Conservation (phyloP, 2,113 vertebrate genomes). For the Ivindomyrus marchei region DNA sequence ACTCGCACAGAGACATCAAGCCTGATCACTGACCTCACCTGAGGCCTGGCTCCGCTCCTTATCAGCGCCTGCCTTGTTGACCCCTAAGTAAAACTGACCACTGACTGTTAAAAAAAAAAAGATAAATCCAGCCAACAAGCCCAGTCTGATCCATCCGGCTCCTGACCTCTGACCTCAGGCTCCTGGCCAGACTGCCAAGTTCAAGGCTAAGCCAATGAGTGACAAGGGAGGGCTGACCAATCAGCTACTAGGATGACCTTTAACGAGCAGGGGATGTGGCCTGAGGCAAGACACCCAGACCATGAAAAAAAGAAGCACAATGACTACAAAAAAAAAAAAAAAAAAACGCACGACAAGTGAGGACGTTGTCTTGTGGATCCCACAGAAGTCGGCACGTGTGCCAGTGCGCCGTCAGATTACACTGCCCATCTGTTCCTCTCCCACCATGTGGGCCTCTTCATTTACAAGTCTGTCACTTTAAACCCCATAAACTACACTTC, state of each 20-base stretch:
- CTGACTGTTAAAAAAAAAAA: not conserved
- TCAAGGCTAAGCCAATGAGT: constrained; percentile 44
- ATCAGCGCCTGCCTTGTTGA: not conserved
- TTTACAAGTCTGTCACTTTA: constrained; percentile 47
- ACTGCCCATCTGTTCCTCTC: constrained; percentile 32
- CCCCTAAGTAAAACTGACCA: constrained; percentile 29
- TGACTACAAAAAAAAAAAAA: not conserved
- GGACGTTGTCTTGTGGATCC: constrained; percentile 6
- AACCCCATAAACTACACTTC: constrained; percentile 47
- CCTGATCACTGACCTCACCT: constrained; percentile 39
- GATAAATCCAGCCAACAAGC: constrained; percentile 21
- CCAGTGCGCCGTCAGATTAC: constrained; percentile 22
- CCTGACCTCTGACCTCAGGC: constrained; percentile 32
- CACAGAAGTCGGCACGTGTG: not conserved
- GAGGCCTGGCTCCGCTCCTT: constrained; percentile 25
- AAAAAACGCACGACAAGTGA: not conserved
- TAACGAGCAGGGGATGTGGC: constrained; percentile 11
- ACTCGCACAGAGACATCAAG: constrained; percentile 34
- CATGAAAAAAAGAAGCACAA: not conserved
- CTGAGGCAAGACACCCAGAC: not conserved
- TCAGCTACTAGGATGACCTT: not conserved
- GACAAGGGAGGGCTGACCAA: constrained; percentile 7
- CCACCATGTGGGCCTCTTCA: constrained; percentile 27
- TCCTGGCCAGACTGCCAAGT: constrained; percentile 32
- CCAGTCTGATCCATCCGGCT: constrained; percentile 20